Evolutionary conservation across 2,888 invertebrate species (phyloP).

Genomic region (Limnephilus auricula): DNA sequence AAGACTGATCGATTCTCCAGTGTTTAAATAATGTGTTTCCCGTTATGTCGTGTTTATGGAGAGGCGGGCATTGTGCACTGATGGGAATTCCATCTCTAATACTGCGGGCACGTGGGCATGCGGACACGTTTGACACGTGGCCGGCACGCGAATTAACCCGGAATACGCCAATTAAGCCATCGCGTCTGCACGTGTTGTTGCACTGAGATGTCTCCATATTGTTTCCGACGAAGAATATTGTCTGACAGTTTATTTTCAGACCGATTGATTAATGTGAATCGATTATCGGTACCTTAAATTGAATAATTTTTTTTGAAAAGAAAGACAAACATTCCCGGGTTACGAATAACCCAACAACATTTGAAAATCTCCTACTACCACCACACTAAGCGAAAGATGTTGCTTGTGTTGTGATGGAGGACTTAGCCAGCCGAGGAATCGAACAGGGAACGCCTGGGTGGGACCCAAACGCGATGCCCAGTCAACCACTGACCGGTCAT

Average conservation of each 20-base stretch:
- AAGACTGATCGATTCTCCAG: slow-evolving; percentile 23
- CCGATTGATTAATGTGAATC: neutral
- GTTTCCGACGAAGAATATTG: neutral
- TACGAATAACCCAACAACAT: too few relatives aligned
- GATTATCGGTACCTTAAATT: neutral
- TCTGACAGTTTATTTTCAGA: neutral
- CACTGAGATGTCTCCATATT: neutral
- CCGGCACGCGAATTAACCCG: slow-evolving; percentile 59
- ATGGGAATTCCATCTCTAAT: slow-evolving; percentile 63
- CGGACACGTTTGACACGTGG: slow-evolving; percentile 30
- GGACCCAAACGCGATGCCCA: too few relatives aligned
- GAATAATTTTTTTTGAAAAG: too few relatives aligned
- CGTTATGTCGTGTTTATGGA: slow-evolving; percentile 46
- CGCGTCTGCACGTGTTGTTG: slow-evolving; percentile 55
- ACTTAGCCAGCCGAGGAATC: too few relatives aligned
- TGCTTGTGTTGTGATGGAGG: too few relatives aligned
- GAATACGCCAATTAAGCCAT: slow-evolving; percentile 65
- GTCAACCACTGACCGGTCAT: too few relatives aligned
- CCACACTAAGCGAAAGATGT: too few relatives aligned
- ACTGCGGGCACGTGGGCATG: slow-evolving; percentile 60
- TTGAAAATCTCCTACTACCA: too few relatives aligned
- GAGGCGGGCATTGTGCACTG: slow-evolving; percentile 57
- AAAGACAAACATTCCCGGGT: too few relatives aligned
- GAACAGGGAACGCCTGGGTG: too few relatives aligned
- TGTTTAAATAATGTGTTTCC: slow-evolving; percentile 48